phyloP scores from a whole-genome alignment of 2,888 invertebrate genomes.

The Kryphioiulus occultus region DNA sequence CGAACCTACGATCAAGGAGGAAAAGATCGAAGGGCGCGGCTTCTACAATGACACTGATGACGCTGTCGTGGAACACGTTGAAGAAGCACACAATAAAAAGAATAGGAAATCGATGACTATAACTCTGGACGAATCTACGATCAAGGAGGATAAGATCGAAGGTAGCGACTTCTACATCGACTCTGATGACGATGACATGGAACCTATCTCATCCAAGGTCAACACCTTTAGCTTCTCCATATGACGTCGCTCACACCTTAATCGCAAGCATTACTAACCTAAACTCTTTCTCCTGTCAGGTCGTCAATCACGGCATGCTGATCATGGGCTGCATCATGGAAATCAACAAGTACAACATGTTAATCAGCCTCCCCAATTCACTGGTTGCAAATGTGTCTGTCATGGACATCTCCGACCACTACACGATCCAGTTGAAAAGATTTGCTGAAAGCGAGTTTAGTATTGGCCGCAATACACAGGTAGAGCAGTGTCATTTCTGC shows the following conservation, averaged over 20 bases:
- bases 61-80: background rate
- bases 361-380: conserved; percentile 24
- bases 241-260: background rate
- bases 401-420: conserved; percentile 24
- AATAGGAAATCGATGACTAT: background rate
- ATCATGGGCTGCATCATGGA: background rate
- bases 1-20: too few species aligned
- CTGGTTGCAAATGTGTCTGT: background rate
- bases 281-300: background rate
- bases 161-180: background rate
- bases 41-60: too few species aligned
- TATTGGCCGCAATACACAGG: background rate
- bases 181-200: background rate
- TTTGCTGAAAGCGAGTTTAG: background rate
- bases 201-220: background rate
- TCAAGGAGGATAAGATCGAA: background rate
- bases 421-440: background rate
- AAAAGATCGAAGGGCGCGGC: too few species aligned
- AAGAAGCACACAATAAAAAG: background rate
- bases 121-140: background rate
- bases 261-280: background rate
- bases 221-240: background rate
- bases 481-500: background rate
- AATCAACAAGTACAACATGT: conserved; percentile 20
- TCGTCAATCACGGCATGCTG: background rate